phyloP scores from a whole-genome alignment of 2,888 invertebrate genomes.

The Zhuqinia jingwanae region DNA sequence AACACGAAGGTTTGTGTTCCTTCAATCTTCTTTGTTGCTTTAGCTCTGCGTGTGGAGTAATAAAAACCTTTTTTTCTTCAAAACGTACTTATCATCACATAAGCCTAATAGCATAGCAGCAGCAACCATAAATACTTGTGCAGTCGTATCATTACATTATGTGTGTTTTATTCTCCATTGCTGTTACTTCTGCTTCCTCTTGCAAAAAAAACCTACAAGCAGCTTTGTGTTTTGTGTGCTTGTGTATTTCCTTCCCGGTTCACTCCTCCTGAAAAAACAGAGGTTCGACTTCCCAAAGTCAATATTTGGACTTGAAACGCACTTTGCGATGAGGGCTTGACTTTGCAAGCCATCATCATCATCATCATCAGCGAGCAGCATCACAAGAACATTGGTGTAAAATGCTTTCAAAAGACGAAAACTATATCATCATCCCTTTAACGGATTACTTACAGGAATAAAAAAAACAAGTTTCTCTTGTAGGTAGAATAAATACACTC shows the following conservation, averaged over 20 bases:
- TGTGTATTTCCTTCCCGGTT: conserved; percentile 30
- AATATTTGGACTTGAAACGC: conserved; percentile 66
- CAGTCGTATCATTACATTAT: conserved; percentile 17
- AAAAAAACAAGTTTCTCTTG: conserved; percentile 41
- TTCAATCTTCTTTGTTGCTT: not conserved
- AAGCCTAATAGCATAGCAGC: not conserved
- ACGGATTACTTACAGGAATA: conserved; percentile 60
- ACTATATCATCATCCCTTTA: conserved; percentile 61
- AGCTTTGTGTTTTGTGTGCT: not conserved
- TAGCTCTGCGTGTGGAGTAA: not conserved
- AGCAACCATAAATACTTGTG: not conserved
- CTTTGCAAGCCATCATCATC: conserved; percentile 19
- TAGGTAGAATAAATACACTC: not conserved
- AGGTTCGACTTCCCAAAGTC: conserved; percentile 66
- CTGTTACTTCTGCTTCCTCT: not conserved
- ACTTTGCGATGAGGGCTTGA: conserved; percentile 45
- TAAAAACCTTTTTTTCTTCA: not conserved
- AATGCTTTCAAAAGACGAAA: conserved; percentile 49
- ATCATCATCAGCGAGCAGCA: too few relatives aligned
- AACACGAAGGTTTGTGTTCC: not conserved
- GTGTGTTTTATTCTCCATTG: not conserved
- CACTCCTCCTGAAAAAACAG: conserved; percentile 1
- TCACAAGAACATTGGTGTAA: conserved; percentile 25
- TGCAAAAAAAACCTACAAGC: not conserved
- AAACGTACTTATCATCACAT: conserved; percentile 14